Evolutionary conservation across 2,888 invertebrate genomes (phyloP), one percentile per base, ranked within the genome.

Genomic region (Myathropa florea): DNA sequence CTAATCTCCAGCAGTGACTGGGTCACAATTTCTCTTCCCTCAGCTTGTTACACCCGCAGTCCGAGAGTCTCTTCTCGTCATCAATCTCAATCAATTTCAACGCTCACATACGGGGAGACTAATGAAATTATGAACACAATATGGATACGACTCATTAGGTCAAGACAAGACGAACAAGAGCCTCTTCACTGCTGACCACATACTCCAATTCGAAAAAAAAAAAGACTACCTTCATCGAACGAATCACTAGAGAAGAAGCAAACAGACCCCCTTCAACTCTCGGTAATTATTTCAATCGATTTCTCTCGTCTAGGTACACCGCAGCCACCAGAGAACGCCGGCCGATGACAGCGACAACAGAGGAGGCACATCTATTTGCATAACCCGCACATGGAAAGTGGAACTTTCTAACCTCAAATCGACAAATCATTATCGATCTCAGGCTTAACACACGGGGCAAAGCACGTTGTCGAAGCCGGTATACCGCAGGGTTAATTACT

Each of bases 391-490:
- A 76, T 26, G 46, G 64, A 82, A 71, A 70, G 72, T 81, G 28
- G 46, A 72, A 81, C 85, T 85, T 85, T 85, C 85, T 81, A 85
- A 81, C 85, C 81, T 64, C 81, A 81, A 68, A 71, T 67, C 71
- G 71, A 77, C 72, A 60, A 73, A 85, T 64, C 53, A 61, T 39
- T 70, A 68, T 76, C 46, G 21, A 53, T 83, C 79, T 65, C 79
- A 71, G 36, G 14, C 68, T 57, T 18, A 46, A 30, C 59, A 71
- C 64, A n/a, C n/a, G n/a, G n/a, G 23, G 33, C 23, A 67, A 67
- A 28, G 23, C 24, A 57, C 55, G 70, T 67, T 36, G 28, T 72
- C 10, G n/a, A n/a, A n/a, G 14, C 39, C n/a, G 46, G 73, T 67
- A 28, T 23, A 63, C 75, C 61, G 61, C 72, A 72, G 30, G 83